A percentile compares a stretch with the other conserved stretches of the same genome.
Conservation (phyloP, 2,888 invertebrate species). For the Pharmacophagus antenor region DNA sequence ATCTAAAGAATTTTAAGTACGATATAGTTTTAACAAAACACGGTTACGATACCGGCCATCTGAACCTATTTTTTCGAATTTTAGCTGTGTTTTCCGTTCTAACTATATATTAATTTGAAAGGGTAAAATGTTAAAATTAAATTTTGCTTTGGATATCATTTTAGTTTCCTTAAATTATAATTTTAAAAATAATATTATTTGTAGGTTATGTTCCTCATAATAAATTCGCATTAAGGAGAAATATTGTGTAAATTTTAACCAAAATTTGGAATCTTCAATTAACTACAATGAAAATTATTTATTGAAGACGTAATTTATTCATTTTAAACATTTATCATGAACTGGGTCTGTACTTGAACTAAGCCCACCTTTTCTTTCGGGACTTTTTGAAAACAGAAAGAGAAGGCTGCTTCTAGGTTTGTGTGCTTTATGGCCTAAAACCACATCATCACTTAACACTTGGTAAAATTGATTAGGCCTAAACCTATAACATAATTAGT, state of each 20-base stretch:
- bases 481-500: too few species aligned
- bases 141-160: neutral
- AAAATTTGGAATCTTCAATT: neutral
- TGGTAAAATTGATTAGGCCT: too few species aligned
- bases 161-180: neutral
- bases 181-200: neutral
- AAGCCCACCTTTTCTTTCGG: too few species aligned
- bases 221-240: neutral
- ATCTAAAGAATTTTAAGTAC: neutral
- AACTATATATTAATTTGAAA: neutral
- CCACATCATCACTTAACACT: too few species aligned
- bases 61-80: slow-evolving; percentile 10
- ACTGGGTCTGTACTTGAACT: too few species aligned
- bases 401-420: too few species aligned
- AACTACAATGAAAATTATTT: too few species aligned
- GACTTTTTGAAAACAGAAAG: too few species aligned
- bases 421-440: too few species aligned
- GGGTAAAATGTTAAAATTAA: neutral
- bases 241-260: neutral
- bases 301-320: too few species aligned
- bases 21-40: neutral
- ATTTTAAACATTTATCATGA: too few species aligned
- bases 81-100: neutral
- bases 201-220: slow-evolving; percentile 10
- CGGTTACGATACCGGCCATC: slow-evolving; percentile 27